Conservation (phyloP, 2,888 invertebrate species). For the Idaea dimidiata region DNA sequence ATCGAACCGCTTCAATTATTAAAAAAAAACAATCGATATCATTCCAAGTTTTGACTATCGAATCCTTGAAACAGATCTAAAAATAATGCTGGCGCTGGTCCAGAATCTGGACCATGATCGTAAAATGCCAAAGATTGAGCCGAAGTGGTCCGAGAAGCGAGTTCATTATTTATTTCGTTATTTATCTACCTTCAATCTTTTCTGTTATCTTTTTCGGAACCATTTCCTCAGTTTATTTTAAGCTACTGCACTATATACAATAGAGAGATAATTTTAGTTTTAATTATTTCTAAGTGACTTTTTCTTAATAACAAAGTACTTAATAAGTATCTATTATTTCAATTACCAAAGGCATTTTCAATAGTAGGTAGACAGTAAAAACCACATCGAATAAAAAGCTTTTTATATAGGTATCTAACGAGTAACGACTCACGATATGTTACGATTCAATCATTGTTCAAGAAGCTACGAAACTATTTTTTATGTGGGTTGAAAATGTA, state of each 20-base stretch:
- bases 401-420: slow-evolving; percentile 12
- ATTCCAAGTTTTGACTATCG: slow-evolving; percentile 41
- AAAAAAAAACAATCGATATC: slow-evolving; percentile 26
- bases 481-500: background rate
- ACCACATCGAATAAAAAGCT: slow-evolving; percentile 26
- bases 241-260: background rate
- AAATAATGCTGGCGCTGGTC: slow-evolving; percentile 45
- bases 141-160: slow-evolving; percentile 41
- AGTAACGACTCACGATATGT: slow-evolving; percentile 37
- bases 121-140: slow-evolving; percentile 47
- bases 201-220: background rate
- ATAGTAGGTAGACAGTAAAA: background rate
- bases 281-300: no score
- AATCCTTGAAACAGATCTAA: slow-evolving; percentile 51
- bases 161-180: slow-evolving; percentile 20
- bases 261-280: background rate
- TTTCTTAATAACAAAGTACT: background rate
- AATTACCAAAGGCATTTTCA: background rate
- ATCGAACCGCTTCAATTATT: background rate
- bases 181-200: slow-evolving; percentile 7
- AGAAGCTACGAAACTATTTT: slow-evolving; percentile 35
- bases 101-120: slow-evolving; percentile 46
- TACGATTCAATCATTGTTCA: slow-evolving; percentile 43
- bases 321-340: background rate
- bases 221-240: background rate